Evolutionary conservation across 30 jellyfish, hydroid and myxozoan genomes (phyloP).

Genomic region (Turritopsis rubra): DNA sequence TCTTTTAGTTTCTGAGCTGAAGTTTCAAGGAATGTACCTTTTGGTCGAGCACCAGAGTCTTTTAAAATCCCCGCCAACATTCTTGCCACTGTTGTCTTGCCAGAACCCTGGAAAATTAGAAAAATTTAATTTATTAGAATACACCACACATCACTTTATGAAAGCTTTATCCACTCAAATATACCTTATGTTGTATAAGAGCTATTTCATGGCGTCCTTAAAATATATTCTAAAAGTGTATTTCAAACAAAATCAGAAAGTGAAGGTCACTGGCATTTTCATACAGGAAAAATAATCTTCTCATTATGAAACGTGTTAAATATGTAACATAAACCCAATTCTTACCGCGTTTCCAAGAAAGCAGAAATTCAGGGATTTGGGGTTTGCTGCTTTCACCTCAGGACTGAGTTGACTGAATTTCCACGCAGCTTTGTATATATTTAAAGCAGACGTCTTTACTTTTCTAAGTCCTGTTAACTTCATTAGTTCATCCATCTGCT

Average conservation of each 20-base stretch:
- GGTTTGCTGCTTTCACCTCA: conserved; percentile 8
- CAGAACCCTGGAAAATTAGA: conserved; percentile 23
- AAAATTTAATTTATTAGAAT: too few species aligned
- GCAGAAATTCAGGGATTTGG: conserved; percentile 10
- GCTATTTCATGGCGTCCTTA: too few species aligned
- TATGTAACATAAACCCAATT: too few species aligned
- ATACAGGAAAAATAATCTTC: too few species aligned
- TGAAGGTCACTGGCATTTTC: too few species aligned
- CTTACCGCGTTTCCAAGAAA: conserved; percentile 31
- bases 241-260: too few species aligned
- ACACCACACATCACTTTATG: too few species aligned
- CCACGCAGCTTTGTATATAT: conserved; percentile 10
- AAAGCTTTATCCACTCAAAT: too few species aligned
- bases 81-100: conserved; percentile 33
- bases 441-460: conserved; percentile 12
- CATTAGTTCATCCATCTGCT: conserved; percentile 15
- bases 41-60: conserved; percentile 20
- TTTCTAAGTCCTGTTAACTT: conserved; percentile 14
- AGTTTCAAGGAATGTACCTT: conserved; percentile 12
- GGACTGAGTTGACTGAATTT: conserved; percentile 18
- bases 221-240: too few species aligned
- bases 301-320: too few species aligned
- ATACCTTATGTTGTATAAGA: too few species aligned
- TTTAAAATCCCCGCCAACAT: conserved; percentile 20
- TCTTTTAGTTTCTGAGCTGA: conserved; percentile 27